Percentiles rank a stretch among this genome's conserved stretches.
phyloP scores from a whole-genome alignment of 2,888 invertebrate species.

The Branchellion lobata region DNA sequence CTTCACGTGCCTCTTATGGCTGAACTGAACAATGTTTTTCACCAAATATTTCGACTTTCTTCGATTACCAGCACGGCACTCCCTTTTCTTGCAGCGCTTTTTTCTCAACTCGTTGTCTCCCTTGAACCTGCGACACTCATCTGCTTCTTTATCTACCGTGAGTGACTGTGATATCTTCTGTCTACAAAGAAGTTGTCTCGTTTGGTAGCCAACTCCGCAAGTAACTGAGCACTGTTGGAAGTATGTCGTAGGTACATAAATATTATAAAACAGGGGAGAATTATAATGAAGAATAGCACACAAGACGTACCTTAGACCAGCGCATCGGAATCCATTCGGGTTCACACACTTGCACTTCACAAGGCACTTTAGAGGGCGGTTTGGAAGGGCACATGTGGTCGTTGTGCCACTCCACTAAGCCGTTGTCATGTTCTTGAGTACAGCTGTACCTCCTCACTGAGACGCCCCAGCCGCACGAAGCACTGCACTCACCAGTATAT shows the following conservation, averaged over 20 bases:
- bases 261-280: no score
- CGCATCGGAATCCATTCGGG: neutral
- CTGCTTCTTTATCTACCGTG: neutral
- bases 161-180: conserved; percentile 6
- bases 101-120: neutral
- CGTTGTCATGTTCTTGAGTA: conserved; percentile 1
- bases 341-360: neutral
- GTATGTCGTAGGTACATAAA: no score
- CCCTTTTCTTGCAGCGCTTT: neutral
- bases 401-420: neutral
- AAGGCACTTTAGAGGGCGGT: neutral
- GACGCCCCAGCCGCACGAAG: no score
- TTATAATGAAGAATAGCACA: no score
- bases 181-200: neutral
- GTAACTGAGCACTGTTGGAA: neutral
- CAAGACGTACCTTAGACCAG: neutral
- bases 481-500: no score
- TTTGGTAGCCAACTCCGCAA: neutral
- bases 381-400: neutral
- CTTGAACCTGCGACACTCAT: neutral
- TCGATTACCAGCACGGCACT: neutral
- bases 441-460: neutral
- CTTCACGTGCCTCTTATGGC: neutral
- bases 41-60: neutral
- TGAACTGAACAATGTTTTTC: neutral